Evolutionary conservation across 2,888 invertebrate genomes (phyloP).

Genomic region (Herminia tarsipennalis): DNA sequence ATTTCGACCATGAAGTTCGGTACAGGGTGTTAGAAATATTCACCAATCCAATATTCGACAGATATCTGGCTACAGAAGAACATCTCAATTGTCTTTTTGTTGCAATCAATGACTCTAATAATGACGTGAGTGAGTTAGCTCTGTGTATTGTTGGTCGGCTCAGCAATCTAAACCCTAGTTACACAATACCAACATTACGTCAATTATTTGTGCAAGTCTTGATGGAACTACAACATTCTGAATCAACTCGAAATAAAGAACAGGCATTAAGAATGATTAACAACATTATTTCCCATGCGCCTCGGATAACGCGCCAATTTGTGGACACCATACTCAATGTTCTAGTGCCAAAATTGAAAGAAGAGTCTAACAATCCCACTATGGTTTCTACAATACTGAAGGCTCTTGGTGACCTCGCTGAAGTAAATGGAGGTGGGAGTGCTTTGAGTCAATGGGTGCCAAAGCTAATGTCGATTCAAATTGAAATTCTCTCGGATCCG

Average conservation of each 20-base stretch:
- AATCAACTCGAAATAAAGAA: conserved; percentile 97
- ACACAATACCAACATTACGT: conserved; percentile 97
- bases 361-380: conserved; percentile 94
- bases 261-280: conserved; percentile 98
- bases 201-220: conserved; percentile 96
- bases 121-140: conserved; percentile 97
- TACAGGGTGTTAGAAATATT: conserved; percentile 96
- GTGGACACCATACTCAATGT: conserved; percentile 97
- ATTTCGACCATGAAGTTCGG: conserved; percentile 97
- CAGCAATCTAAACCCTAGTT: conserved; percentile 98
- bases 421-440: conserved; percentile 93
- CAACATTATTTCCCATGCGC: conserved; percentile 97
- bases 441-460: conserved; percentile 96
- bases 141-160: conserved; percentile 96
- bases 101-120: conserved; percentile 97
- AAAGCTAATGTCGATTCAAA: conserved; percentile 93
- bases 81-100: conserved; percentile 96
- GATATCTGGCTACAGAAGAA: conserved; percentile 97
- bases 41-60: conserved; percentile 95
- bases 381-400: conserved; percentile 96
- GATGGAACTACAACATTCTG: conserved; percentile 97
- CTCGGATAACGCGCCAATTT: conserved; percentile 96
- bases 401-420: conserved; percentile 97
- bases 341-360: conserved; percentile 95
- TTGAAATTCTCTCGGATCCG: conserved; percentile 97